These are phyloP conservation scores for Doryteuthis pealeii DNA, from an alignment of 1,140 invertebrate species.

Conservation along the genomic window DNA sequence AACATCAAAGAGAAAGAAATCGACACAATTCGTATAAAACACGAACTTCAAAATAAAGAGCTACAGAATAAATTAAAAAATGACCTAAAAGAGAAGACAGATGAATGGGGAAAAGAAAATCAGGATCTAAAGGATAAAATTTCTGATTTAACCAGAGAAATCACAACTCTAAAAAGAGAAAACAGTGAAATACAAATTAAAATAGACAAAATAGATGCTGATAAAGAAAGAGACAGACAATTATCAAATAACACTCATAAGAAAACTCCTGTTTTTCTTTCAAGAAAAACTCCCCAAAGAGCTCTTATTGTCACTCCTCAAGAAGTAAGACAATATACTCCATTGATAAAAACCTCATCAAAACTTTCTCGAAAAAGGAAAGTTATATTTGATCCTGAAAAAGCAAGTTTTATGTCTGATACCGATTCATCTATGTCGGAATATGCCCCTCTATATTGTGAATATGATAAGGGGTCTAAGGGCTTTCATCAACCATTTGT, in stretches of 20 bases:
- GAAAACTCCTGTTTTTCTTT: no score
- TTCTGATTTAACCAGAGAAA: neutral
- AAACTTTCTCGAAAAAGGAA: neutral
- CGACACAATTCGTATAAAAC: constrained; percentile 24
- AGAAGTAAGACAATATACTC: no score
- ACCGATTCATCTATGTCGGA: neutral
- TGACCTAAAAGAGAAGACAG: neutral
- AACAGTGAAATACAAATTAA: no score
- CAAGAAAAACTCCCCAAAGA: no score
- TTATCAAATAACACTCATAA: no score
- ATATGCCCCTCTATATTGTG: neutral
- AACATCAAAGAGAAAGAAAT: constrained; percentile 39
- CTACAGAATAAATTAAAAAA: neutral
- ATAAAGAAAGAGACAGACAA: no score
- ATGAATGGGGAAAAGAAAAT: neutral
- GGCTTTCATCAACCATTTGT: no score
- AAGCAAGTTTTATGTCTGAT: neutral
- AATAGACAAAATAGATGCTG: no score
- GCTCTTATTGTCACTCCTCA: no score
- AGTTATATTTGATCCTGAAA: neutral
- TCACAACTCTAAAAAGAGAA: no score
- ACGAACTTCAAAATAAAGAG: neutral
- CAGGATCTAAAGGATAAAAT: neutral
- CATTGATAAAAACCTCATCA: no score
- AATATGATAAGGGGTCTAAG: no score